Evolutionary conservation across 2,113 vertebrate genomes (phyloP).

Genomic region (Apaloderma vittatum): DNA sequence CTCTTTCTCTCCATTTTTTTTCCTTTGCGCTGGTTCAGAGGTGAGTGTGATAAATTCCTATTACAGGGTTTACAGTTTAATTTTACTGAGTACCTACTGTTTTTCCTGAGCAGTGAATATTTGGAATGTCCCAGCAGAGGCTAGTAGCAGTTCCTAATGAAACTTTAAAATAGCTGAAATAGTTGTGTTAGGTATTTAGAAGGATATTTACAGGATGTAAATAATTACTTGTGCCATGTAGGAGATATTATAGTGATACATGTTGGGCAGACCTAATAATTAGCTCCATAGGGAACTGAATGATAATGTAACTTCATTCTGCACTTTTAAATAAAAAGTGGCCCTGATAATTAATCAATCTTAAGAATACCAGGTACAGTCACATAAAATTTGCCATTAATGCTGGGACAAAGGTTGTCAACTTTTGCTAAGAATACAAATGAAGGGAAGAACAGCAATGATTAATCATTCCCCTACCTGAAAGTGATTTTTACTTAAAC

Average conservation of each 20-base stretch:
- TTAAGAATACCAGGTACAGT: constrained; percentile 29
- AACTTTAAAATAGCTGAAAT: neutral
- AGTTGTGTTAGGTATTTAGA: constrained; percentile 25
- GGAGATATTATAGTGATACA: constrained; percentile 23
- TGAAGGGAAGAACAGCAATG: neutral
- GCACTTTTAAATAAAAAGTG: constrained; percentile 34
- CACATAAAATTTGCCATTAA: constrained; percentile 30
- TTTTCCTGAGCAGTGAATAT: neutral
- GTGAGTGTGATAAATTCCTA: neutral
- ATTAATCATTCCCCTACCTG: constrained; percentile 24
- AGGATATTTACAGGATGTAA: constrained; percentile 52
- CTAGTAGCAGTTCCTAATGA: neutral
- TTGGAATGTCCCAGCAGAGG: neutral
- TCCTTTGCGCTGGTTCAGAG: neutral
- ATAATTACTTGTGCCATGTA: constrained; percentile 27
- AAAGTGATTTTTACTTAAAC: constrained; percentile 51
- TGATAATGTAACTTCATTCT: constrained; percentile 38
- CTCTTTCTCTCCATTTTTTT: neutral
- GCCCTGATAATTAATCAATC: constrained; percentile 58
- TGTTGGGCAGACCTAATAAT: constrained; percentile 46
- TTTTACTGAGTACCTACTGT: neutral
- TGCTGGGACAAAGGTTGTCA: constrained; percentile 41
- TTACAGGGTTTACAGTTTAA: neutral
- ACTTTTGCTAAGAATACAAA: constrained; percentile 29
- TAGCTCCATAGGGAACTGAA: constrained; percentile 54